These are phyloP conservation scores for Tetragonula clypearis DNA, from an alignment of 1,140 invertebrate species.

Conservation along the genomic window DNA sequence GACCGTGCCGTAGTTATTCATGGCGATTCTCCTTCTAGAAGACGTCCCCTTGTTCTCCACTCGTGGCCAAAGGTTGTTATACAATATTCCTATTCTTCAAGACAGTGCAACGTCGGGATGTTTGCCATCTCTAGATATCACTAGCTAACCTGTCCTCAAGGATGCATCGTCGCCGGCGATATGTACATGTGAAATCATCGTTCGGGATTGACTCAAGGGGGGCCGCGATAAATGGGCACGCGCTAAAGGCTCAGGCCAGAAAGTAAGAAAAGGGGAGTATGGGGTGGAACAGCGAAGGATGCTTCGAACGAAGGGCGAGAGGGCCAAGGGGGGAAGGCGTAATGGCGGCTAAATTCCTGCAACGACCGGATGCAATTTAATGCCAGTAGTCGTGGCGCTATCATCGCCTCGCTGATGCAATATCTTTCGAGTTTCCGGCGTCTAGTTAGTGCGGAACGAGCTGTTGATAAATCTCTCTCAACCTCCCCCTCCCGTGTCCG, in stretches of 20 bases:
- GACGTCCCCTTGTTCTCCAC: neutral
- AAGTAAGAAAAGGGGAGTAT: neutral
- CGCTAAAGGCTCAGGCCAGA: conserved; percentile 1
- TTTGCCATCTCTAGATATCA: neutral
- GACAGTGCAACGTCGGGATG: neutral
- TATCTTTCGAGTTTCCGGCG: conserved; percentile 80
- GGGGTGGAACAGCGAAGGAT: neutral
- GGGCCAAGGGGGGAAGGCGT: conserved; percentile 42
- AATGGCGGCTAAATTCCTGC: conserved; percentile 78
- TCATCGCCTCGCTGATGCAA: conserved; percentile 80
- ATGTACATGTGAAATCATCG: neutral
- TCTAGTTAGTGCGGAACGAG: conserved; percentile 80
- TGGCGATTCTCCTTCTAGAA: neutral
- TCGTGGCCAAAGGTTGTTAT: neutral
- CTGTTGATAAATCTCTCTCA: conserved; percentile 79
- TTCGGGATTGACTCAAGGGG: neutral
- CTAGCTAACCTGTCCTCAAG: neutral
- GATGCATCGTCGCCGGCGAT: neutral
- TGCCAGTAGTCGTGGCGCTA: conserved; percentile 79
- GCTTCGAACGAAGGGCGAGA: neutral
- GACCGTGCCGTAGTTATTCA: neutral
- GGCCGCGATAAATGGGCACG: neutral
- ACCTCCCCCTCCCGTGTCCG: conserved; percentile 9
- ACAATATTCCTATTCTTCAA: neutral
- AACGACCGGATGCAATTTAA: conserved; percentile 81